Percentiles rank a stretch among this genome's conserved stretches.
Conservation (phyloP, 2,113 vertebrate species). For the Cyphomyrus discorhynchus region DNA sequence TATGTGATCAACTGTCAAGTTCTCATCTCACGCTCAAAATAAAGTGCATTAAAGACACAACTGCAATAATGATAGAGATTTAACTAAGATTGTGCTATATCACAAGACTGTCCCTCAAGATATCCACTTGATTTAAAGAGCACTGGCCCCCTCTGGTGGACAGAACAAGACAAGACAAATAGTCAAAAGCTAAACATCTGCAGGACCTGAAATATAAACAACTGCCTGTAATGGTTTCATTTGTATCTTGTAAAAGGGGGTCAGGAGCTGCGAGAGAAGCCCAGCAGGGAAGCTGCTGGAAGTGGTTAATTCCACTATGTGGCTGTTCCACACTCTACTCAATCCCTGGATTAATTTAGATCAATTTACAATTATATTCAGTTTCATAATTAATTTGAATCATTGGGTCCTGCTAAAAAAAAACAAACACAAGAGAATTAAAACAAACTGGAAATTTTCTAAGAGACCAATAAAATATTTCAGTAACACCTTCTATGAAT, state of each 20-base stretch:
- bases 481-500: not conserved
- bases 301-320: not conserved
- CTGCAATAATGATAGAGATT: not conserved
- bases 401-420: not conserved
- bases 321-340: not conserved
- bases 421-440: not conserved
- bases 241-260: not conserved
- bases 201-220: not conserved
- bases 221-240: not conserved
- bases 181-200: not conserved
- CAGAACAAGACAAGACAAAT: not conserved
- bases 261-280: not conserved
- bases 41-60: not conserved
- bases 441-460: not conserved
- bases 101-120: not conserved
- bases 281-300: not conserved
- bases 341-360: not conserved
- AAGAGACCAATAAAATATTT: not conserved
- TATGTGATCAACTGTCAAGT: not conserved
- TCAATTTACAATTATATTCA: not conserved
- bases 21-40: not conserved
- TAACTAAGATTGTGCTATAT: not conserved
- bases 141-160: slow-evolving; percentile 11
- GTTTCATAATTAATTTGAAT: not conserved
- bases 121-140: not conserved